phyloP scores from a whole-genome alignment of 2,888 invertebrate genomes.

The Opisthograptis luteolata region DNA sequence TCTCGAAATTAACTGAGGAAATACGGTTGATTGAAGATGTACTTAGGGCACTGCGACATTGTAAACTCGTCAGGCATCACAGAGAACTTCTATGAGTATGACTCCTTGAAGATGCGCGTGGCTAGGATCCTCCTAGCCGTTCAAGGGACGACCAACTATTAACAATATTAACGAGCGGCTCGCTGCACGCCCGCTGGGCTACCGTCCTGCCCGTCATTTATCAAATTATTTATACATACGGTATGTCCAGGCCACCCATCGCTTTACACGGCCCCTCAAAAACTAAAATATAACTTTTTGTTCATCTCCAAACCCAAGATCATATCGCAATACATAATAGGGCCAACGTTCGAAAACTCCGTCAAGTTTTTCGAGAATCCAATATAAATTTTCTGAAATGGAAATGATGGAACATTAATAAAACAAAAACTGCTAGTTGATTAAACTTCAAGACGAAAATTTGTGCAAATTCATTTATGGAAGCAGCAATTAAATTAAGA shows the following conservation, averaged over 20 bases:
- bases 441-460: background rate
- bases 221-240: constrained; percentile 73
- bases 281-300: constrained; percentile 36
- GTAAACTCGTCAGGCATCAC: constrained; percentile 1
- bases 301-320: constrained; percentile 30
- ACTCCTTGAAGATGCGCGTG: constrained; percentile 18
- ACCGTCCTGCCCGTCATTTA: constrained; percentile 64
- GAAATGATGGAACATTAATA: constrained; percentile 6
- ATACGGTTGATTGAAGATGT: constrained; percentile 18
- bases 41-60: constrained; percentile 1
- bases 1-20: constrained; percentile 16
- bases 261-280: constrained; percentile 49
- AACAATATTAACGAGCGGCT: constrained; percentile 62
- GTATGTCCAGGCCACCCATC: constrained; percentile 54
- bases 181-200: constrained; percentile 64
- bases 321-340: constrained; percentile 27
- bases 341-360: background rate
- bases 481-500: constrained; percentile 7
- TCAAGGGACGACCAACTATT: constrained; percentile 51
- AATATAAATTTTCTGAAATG: constrained; percentile 4
- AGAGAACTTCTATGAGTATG: background rate
- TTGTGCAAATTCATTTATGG: constrained; percentile 20
- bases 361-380: background rate
- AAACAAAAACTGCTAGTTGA: constrained; percentile 1
- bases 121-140: constrained; percentile 38